phyloP scores from a whole-genome alignment of 2,113 vertebrate species.

The Sturnira hondurensis region DNA sequence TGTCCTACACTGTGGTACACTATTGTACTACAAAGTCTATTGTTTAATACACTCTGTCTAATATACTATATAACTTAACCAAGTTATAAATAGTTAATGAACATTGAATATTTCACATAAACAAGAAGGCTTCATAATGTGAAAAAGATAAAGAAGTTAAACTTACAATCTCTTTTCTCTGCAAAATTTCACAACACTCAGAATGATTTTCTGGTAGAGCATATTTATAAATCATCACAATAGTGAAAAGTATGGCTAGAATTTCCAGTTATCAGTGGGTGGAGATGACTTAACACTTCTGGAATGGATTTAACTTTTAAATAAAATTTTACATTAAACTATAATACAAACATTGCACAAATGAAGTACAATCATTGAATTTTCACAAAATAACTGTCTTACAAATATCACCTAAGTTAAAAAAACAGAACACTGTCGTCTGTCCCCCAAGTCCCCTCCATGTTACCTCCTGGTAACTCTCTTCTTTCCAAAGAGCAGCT shows the following conservation, averaged over 20 bases:
- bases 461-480: neutral
- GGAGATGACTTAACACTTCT: neutral
- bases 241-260: neutral
- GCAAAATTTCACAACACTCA: neutral
- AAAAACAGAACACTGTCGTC: neutral
- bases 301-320: slow-evolving; percentile 35
- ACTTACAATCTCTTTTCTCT: neutral
- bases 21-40: too few species aligned
- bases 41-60: too few species aligned
- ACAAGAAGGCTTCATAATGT: neutral
- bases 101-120: neutral
- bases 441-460: fast-evolving
- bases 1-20: neutral
- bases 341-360: neutral
- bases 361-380: neutral
- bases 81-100: neutral
- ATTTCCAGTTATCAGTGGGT: slow-evolving; percentile 13
- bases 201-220: neutral
- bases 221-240: neutral
- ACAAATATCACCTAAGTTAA: neutral
- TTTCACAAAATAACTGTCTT: neutral
- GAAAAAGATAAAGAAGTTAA: neutral
- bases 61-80: neutral
- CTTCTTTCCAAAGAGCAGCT: neutral
- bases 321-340: slow-evolving; percentile 21